Percentiles rank a stretch among this genome's conserved stretches.
Conservation (phyloP, 2,797 vertebrate species). For the Meda fulgida region DNA sequence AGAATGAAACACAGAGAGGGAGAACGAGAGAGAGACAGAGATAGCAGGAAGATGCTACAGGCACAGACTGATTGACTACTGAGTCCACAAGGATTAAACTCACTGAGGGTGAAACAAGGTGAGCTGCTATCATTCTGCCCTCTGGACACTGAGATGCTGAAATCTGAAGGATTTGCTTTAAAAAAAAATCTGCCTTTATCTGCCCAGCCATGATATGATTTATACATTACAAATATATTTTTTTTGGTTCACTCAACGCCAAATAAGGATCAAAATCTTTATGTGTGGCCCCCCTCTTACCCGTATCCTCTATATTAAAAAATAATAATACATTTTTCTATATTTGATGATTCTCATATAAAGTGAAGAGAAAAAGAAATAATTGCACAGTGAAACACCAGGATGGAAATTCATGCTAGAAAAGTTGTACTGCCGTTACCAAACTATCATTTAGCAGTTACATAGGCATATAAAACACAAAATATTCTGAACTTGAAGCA, state of each 20-base stretch:
- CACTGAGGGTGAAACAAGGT: slow-evolving; percentile 41
- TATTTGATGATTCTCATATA: neutral
- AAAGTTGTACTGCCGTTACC: neutral
- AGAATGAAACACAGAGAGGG: slow-evolving; percentile 7
- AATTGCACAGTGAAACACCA: neutral
- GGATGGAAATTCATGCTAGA: neutral
- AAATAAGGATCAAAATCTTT: neutral
- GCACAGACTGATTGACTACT: slow-evolving; percentile 55
- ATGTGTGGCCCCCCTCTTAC: neutral
- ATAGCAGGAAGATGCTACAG: slow-evolving; percentile 32
- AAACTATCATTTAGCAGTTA: neutral
- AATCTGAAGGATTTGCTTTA: slow-evolving; percentile 28
- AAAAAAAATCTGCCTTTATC: slow-evolving; percentile 36
- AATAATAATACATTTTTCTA: neutral
- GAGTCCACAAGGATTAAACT: slow-evolving; percentile 52
- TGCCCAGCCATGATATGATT: slow-evolving; percentile 17
- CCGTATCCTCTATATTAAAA: neutral
- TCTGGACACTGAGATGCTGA: slow-evolving; percentile 41
- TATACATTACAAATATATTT: slow-evolving; percentile 20
- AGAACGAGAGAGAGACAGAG: slow-evolving; percentile 22
- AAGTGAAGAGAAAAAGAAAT: neutral
- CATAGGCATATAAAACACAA: neutral
- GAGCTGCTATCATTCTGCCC: slow-evolving; percentile 43
- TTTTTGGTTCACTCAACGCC: slow-evolving; percentile 18
- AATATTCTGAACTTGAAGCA: neutral